Evolutionary conservation across 1,140 invertebrate genomes (phyloP), one percentile per base, ranked within the genome.

Genomic region (Leptinotarsa defecta): DNA sequence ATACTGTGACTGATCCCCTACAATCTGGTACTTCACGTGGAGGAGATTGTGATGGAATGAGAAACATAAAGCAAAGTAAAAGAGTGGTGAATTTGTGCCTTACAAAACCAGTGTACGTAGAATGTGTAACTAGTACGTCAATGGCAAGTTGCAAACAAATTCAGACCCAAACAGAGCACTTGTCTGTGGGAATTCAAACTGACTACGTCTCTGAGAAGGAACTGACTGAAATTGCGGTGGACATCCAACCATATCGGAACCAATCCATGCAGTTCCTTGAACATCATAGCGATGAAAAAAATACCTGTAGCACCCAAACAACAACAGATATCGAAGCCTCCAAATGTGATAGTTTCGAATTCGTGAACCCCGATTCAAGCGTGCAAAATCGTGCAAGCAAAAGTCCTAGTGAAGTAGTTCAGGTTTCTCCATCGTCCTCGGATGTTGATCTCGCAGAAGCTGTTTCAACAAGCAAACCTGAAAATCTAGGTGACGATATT

Each of bases 281-380:
- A 19, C 48, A 76, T 67, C 71, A 73, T 13, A 49, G 72, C 11
- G 69, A 48, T 70, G 68, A 63, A 75, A 52, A 74, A 64, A 74
- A 68, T 52, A 67, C 64, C 49, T 43, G 52, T 2, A 57, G 52
- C 6, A 57, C 52, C 4, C 52, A 57, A 57, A 57, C 52, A 57
- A 4, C 0, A 57, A 17, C 52, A 17, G 52, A 57, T 5, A 5
- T 57, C n/a, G 49, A 48, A 73, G 73, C 75, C 68, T 72, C 13
- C 52, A 74, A 63, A 76, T 82, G 81, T 68, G 79, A 82, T 67
- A 83, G 82, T 79, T 83, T 82, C 72, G 81, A 83, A 77, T 82
- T 78, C 77, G 49, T 81, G 20, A 52, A 73, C 68, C 48, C 20
- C 19, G n/a, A 57, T 15, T 57, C 52, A 17, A 19, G 52, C 4